Conservation (phyloP, 2,797 vertebrate genomes). For the Crypturellus tataupa region DNA sequence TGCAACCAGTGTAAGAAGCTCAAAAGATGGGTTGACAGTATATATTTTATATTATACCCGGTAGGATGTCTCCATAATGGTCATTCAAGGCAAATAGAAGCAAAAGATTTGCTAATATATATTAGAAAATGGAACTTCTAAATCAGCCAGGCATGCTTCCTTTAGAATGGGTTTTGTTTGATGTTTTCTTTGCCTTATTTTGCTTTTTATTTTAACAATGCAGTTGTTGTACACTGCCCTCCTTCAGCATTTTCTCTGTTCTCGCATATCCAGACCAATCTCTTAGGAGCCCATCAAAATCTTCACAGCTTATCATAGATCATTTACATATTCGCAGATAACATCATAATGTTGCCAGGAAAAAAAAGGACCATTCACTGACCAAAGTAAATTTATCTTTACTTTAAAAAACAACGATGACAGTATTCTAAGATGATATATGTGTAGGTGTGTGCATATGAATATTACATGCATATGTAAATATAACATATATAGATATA, state of each 20-base stretch:
- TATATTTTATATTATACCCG: constrained; percentile 14
- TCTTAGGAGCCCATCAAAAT: neutral
- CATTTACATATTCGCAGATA: constrained; percentile 39
- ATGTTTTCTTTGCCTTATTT: neutral
- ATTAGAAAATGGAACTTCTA: constrained; percentile 18
- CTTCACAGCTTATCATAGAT: neutral
- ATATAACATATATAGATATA: too few relatives aligned
- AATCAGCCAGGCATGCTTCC: neutral
- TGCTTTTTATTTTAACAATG: neutral
- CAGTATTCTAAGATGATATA: neutral
- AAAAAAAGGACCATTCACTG: neutral
- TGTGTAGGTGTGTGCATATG: neutral
- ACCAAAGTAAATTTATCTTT: neutral
- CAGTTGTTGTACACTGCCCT: neutral
- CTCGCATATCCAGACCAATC: neutral
- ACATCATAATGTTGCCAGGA: neutral
- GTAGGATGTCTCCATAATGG: constrained; percentile 15
- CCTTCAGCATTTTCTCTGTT: neutral
- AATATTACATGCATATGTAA: too few relatives aligned
- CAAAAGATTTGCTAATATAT: constrained; percentile 11
- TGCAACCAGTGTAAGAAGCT: neutral
- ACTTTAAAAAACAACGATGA: neutral
- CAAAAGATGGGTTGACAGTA: constrained; percentile 37
- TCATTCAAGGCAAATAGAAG: constrained; percentile 54
- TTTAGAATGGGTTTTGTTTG: neutral